Percentiles rank a stretch among this genome's conserved stretches.
Conservation (phyloP, 2,888 invertebrate species). For the Spialia ferax region DNA sequence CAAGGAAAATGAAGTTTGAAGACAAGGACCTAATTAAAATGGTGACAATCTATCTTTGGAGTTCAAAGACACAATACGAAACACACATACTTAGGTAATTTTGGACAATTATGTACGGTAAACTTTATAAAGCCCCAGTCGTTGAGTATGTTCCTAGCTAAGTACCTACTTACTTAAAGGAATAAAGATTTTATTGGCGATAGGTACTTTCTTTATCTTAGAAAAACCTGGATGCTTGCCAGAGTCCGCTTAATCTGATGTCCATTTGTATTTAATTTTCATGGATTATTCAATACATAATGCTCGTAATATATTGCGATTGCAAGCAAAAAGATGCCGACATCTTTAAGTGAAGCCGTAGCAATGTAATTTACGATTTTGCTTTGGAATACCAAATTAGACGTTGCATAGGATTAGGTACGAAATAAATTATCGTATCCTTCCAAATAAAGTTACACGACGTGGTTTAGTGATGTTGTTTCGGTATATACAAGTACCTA, state of each 20-base stretch:
- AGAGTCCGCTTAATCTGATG: constrained; percentile 26
- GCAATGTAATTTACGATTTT: constrained; percentile 23
- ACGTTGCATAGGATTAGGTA: constrained; percentile 5
- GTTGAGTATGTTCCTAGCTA: too few relatives aligned
- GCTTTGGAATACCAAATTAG: constrained; percentile 27
- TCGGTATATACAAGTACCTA: too few relatives aligned
- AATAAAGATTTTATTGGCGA: constrained; percentile 9
- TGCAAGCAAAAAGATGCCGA: constrained; percentile 29
- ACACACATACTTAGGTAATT: too few relatives aligned
- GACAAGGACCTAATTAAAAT: too few relatives aligned
- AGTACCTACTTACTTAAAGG: background rate
- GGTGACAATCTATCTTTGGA: too few relatives aligned
- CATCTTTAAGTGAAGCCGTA: constrained; percentile 31
- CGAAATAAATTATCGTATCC: constrained; percentile 1
- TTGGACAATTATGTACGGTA: too few relatives aligned
- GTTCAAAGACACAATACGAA: too few relatives aligned
- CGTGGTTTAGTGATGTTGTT: background rate
- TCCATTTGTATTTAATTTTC: constrained; percentile 38
- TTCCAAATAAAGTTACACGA: background rate
- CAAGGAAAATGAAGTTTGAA: too few relatives aligned
- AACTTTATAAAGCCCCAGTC: background rate
- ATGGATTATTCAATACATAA: constrained; percentile 39
- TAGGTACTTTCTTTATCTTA: constrained; percentile 23
- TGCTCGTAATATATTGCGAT: constrained; percentile 25
- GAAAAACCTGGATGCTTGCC: constrained; percentile 24